These are phyloP conservation scores for Cairina moschata DNA, from an alignment of 2,113 vertebrate species.

Conservation along the genomic window DNA sequence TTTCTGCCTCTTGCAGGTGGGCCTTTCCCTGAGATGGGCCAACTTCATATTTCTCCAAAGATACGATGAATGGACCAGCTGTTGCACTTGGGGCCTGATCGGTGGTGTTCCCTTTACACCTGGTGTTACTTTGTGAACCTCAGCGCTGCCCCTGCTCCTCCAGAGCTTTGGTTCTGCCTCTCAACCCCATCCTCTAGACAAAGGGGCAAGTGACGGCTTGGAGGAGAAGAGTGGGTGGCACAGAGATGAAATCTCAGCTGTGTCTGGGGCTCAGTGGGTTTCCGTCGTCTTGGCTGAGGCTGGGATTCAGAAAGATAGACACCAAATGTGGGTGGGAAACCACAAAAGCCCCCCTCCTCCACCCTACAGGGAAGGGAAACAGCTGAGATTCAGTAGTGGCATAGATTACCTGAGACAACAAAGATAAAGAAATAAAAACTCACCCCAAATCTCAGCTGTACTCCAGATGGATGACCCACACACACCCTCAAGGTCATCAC, in stretches of 20 bases:
- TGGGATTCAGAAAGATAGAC: constrained; percentile 63
- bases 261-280: constrained; percentile 66
- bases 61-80: background rate
- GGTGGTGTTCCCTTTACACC: background rate
- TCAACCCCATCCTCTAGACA: background rate
- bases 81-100: fast-evolving
- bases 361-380: constrained; percentile 46
- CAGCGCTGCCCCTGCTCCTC: background rate
- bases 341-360: constrained; percentile 67
- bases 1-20: background rate
- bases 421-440: background rate
- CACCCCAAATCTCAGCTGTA: background rate
- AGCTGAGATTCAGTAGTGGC: constrained; percentile 35
- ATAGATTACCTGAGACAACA: background rate
- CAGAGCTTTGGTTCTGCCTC: background rate
- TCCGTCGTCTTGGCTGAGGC: constrained; percentile 60
- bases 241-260: constrained; percentile 68
- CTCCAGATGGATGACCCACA: background rate
- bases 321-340: constrained; percentile 66
- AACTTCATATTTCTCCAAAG: background rate
- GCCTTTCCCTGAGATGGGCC: background rate
- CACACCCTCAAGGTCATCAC: background rate
- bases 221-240: constrained; percentile 57
- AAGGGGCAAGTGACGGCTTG: background rate
- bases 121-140: background rate